Percentiles rank a stretch among this genome's conserved stretches.
phyloP scores from a whole-genome alignment of 2,888 invertebrate species.

The Amphipyra berbera region DNA sequence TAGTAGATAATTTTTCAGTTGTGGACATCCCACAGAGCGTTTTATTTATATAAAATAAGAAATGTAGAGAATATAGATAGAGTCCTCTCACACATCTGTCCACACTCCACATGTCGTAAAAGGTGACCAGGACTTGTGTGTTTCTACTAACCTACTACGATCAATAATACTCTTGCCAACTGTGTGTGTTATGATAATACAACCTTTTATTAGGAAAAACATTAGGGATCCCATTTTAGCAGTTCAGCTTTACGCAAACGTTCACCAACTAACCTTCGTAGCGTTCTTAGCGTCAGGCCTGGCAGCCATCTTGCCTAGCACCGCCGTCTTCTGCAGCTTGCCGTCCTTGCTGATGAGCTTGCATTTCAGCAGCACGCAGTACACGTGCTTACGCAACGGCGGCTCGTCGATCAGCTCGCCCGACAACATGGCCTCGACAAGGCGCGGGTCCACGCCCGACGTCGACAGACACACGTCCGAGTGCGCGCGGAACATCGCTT shows the following conservation, averaged over 20 bases:
- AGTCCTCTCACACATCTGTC: no score
- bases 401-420: constrained; percentile 71
- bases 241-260: neutral
- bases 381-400: constrained; percentile 76
- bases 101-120: no score
- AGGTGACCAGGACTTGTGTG: no score
- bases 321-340: constrained; percentile 79
- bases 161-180: no score
- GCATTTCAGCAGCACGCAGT: constrained; percentile 83
- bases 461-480: constrained; percentile 76
- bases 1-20: no score
- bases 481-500: constrained; percentile 84
- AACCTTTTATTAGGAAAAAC: no score
- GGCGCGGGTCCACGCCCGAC: constrained; percentile 68
- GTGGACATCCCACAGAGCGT: no score
- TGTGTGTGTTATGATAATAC: no score
- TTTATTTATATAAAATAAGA: no score
- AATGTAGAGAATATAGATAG: no score
- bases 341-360: constrained; percentile 85
- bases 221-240: no score
- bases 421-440: constrained; percentile 71
- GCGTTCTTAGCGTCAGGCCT: constrained; percentile 71
- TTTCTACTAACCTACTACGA: no score
- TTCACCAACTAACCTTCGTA: constrained; percentile 69
- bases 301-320: constrained; percentile 72